phyloP scores from a whole-genome alignment of 2,113 vertebrate species.

The Cisticola juncidis region DNA sequence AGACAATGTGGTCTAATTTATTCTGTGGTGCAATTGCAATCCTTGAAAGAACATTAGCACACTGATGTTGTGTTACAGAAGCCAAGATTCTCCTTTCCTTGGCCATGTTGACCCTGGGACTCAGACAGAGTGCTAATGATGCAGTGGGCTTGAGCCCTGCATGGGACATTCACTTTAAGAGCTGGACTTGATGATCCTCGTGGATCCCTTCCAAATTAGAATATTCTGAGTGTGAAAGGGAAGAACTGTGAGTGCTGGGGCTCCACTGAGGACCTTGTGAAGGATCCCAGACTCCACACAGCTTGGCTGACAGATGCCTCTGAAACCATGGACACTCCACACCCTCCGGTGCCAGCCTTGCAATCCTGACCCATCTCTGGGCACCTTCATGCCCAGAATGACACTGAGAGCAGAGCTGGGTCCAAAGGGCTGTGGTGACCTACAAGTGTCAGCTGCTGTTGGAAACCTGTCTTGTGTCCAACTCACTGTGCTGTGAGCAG shows the following conservation, averaged over 20 bases:
- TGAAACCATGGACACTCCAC: accelerated
- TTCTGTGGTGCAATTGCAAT: background rate
- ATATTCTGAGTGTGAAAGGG: background rate
- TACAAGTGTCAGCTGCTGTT: background rate
- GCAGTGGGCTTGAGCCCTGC: background rate
- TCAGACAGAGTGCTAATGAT: background rate
- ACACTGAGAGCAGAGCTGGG: accelerated
- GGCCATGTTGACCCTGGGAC: background rate
- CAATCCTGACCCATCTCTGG: background rate
- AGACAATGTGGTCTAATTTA: background rate
- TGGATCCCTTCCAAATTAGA: background rate
- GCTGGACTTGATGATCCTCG: background rate
- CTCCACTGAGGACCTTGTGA: background rate
- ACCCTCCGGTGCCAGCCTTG: background rate
- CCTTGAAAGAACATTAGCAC: background rate
- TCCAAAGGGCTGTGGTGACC: background rate
- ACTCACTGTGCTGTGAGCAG: background rate
- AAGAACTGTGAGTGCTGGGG: background rate
- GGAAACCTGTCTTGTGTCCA: background rate
- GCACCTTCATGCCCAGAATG: background rate
- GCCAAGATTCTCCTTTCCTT: background rate
- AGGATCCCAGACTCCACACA: background rate
- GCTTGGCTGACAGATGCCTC: background rate
- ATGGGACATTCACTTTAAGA: background rate
- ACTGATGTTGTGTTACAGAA: background rate